Percentiles rank a stretch among this genome's conserved stretches.
phyloP scores from a whole-genome alignment of 1,140 invertebrate genomes.

The Metaphire vulgaris region DNA sequence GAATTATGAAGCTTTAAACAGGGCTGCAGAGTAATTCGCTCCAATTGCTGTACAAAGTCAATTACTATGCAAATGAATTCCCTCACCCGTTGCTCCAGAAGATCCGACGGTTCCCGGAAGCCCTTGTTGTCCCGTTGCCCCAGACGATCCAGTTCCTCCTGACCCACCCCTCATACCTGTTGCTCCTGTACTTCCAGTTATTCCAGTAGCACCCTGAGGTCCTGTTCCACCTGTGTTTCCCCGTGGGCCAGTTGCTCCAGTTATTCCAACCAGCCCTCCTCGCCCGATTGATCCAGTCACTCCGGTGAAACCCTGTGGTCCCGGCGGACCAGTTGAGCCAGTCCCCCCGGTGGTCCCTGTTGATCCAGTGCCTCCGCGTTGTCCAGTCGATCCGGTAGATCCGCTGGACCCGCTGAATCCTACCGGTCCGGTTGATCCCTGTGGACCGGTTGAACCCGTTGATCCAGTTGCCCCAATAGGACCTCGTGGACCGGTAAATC shows the following conservation, averaged over 20 bases:
- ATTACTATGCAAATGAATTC: no score
- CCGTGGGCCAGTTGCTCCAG: background rate
- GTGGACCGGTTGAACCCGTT: conserved; percentile 13
- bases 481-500: conserved; percentile 20
- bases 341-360: background rate
- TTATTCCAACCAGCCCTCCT: background rate
- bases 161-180: background rate
- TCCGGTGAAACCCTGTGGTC: background rate
- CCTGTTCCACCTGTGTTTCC: background rate
- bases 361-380: background rate
- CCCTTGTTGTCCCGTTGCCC: background rate
- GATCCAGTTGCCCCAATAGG: conserved; percentile 3
- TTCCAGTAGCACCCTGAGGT: background rate
- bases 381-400: conserved; percentile 14
- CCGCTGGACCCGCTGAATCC: conserved; percentile 18
- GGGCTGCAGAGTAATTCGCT: no score
- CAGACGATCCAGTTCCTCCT: background rate
- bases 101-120: conserved; percentile 2
- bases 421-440: conserved; percentile 15
- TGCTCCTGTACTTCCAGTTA: background rate
- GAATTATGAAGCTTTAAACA: no score
- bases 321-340: background rate
- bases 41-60: no score
- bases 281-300: background rate
- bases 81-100: conserved; percentile 9